Percentiles rank a stretch among this genome's conserved stretches.
phyloP scores from a whole-genome alignment of 2,888 invertebrate species.

The Zeuzera pyrina region DNA sequence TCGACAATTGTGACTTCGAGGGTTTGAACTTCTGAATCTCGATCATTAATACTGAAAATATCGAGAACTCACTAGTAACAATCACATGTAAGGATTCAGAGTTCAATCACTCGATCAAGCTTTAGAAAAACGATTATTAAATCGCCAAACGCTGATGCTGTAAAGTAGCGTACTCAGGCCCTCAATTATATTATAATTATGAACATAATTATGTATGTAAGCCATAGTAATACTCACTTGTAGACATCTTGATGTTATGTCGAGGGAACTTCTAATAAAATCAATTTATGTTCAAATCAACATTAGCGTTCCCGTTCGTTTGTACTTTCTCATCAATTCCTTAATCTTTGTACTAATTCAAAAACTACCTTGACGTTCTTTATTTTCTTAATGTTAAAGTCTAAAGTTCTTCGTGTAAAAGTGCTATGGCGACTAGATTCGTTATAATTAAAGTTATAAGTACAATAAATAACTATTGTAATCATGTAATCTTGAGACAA shows the following conservation, averaged over 20 bases:
- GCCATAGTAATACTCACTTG: conserved; percentile 61
- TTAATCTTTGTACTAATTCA: conserved; percentile 52
- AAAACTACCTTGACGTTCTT: conserved; percentile 23
- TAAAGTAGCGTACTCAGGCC: no score
- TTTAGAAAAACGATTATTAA: no score
- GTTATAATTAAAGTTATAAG: conserved; percentile 53
- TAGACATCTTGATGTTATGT: conserved; percentile 47
- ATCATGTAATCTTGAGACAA: conserved; percentile 56
- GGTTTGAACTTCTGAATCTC: no score
- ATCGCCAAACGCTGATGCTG: no score
- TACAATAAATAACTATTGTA: conserved; percentile 52
- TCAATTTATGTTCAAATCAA: conserved; percentile 62
- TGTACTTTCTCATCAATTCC: conserved; percentile 44
- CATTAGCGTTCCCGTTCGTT: conserved; percentile 51
- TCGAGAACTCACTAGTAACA: no score
- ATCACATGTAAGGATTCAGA: no score
- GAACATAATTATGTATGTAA: no score
- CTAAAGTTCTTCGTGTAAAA: conserved; percentile 59
- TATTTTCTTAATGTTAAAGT: conserved; percentile 34
- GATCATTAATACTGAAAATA: no score
- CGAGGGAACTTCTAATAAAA: conserved; percentile 50
- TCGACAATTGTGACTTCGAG: no score
- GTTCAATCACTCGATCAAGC: no score
- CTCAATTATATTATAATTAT: no score
- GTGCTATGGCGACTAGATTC: conserved; percentile 71